These are phyloP conservation scores for Pyxicephalus adspersus DNA, from an alignment of 2,113 vertebrate genomes.

Conservation along the genomic window DNA sequence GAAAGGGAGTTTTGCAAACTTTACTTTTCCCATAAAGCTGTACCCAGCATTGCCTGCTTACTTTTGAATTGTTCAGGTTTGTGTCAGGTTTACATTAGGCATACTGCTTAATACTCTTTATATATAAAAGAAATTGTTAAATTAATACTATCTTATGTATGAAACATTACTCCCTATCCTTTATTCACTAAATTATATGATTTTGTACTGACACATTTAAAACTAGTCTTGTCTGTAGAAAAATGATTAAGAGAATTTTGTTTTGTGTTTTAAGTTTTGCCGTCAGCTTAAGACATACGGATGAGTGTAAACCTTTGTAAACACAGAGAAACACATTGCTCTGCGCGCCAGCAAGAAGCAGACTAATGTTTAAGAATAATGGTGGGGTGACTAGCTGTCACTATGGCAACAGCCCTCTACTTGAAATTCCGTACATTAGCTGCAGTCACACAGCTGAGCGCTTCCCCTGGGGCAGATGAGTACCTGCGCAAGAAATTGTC, in stretches of 20 bases:
- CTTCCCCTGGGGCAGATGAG: slow-evolving; percentile 43
- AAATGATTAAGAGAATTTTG: not conserved
- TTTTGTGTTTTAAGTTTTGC: slow-evolving; percentile 8
- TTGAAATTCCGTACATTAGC: slow-evolving; percentile 67
- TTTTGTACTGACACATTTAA: no score
- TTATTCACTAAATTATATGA: no score
- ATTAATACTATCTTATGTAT: no score
- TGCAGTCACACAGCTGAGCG: slow-evolving; percentile 70
- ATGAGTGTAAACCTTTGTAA: slow-evolving; percentile 62
- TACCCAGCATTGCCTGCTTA: no score
- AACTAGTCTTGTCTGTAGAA: not conserved
- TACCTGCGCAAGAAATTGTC: slow-evolving; percentile 59
- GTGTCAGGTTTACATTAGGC: no score
- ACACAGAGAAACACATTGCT: slow-evolving; percentile 57
- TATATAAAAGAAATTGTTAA: no score
- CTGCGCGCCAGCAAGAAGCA: slow-evolving; percentile 60
- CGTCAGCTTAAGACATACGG: slow-evolving; percentile 60
- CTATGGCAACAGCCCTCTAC: slow-evolving; percentile 72
- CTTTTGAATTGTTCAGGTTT: no score
- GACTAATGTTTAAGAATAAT: slow-evolving; percentile 59
- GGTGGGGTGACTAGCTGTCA: slow-evolving; percentile 65
- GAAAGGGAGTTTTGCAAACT: no score
- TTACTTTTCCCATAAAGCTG: no score
- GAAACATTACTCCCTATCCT: no score
- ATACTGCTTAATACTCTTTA: no score